Evolutionary conservation across 2,797 vertebrate genomes (phyloP).

Genomic region (Anguilla marmorata): DNA sequence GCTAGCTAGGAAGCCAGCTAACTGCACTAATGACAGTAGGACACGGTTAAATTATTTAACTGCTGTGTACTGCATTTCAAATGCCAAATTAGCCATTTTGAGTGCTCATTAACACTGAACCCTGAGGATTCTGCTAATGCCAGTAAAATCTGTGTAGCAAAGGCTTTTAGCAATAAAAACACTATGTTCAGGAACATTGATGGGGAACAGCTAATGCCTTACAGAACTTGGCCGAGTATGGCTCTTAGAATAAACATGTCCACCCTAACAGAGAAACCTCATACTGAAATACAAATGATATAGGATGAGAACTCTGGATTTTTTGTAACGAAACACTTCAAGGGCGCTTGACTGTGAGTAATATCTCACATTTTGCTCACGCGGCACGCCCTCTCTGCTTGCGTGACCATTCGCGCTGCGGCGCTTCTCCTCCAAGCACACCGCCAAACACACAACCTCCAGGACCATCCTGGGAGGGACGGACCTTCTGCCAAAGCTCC

Average conservation of each 20-base stretch:
- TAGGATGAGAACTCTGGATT: neutral
- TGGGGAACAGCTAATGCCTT: neutral
- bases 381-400: neutral
- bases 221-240: neutral
- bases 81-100: too few species aligned
- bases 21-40: too few species aligned
- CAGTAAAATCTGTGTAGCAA: too few species aligned
- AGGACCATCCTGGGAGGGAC: neutral
- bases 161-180: too few species aligned
- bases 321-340: neutral
- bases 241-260: neutral
- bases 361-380: neutral
- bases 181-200: neutral
- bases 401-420: neutral
- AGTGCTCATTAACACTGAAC: too few species aligned
- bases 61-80: too few species aligned
- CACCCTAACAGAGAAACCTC: neutral
- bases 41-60: too few species aligned
- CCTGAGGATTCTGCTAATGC: too few species aligned
- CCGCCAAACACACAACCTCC: neutral
- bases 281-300: neutral
- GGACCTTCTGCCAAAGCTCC: conserved; percentile 41
- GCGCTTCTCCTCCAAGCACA: neutral
- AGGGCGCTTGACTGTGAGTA: neutral
- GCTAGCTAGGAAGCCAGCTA: too few species aligned